Evolutionary conservation across 2,113 vertebrate genomes (phyloP), one percentile per base, ranked within the genome.

Genomic region (Orientallactaga bullata): DNA sequence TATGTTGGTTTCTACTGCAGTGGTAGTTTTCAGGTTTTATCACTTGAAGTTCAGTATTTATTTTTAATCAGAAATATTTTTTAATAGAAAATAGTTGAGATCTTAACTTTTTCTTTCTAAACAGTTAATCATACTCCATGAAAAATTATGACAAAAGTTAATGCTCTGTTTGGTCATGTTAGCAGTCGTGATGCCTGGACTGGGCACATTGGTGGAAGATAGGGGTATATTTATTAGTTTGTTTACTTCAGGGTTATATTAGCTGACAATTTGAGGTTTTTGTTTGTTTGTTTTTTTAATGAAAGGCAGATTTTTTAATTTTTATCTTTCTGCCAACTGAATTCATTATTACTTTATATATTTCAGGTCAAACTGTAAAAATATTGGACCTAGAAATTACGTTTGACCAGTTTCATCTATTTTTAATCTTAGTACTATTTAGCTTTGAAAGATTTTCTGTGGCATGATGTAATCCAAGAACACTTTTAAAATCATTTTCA

Each of bases 401-500:
- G 77, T 95, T 81, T 85, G 24, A 63, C 47, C 35, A 77, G 26
- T 83, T 85, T 18, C 65, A 76, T 17, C 51, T 86, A 8, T 85
- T 92, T 92, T 88, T 68, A 85, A 76, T 79, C 16, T 51, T 65
- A 51, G 10, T 80, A 73, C 39, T 72, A 9, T 82, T 95, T 89
- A 88, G 23, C 23, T 91, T 91, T 81, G 66, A 90, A 83, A 68
- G 37, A 69, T 89, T 79, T 88, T 94, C n/a, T 91, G 2, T 83
- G 32, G 35, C 47, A 89, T 83, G 30, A 71, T n/a, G 73, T 93
- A 96, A 92, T 17, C 66, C 66, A 85, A 79, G 26, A 93, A 6
- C 87, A 85, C 85, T 95, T 86, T 61, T 94, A 79, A 89, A 91
- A 73, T 84, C 16, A 69, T 94, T 93, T 93, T 92, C 39, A 76